Percentiles rank a stretch among this genome's conserved stretches.
Conservation (phyloP, 2,113 vertebrate genomes). For the Mustela lutreola region DNA sequence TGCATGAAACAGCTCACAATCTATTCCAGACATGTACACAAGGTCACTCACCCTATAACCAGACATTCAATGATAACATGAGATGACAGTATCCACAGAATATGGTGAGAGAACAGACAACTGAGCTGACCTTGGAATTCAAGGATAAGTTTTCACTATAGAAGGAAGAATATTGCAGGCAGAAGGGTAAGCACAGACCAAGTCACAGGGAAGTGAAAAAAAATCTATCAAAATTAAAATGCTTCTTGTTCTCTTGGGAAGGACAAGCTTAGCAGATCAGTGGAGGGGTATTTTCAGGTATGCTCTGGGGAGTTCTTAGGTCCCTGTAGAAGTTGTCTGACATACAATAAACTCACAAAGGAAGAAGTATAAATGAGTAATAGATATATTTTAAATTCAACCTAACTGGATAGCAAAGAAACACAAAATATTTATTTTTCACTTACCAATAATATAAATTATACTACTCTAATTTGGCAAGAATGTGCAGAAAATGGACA, state of each 20-base stretch:
- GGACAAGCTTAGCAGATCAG: neutral
- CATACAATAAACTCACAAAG: neutral
- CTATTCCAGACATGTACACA: neutral
- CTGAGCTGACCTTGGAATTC: neutral
- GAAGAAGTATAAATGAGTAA: conserved; percentile 13
- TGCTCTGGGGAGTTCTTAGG: neutral
- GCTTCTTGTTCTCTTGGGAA: neutral
- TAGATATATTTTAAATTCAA: neutral
- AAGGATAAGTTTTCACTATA: neutral
- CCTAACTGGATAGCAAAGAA: conserved; percentile 3
- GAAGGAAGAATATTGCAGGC: neutral
- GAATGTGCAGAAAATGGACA: neutral
- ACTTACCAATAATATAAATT: conserved; percentile 3
- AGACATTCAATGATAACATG: neutral
- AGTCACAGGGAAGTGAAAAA: neutral
- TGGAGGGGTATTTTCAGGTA: neutral
- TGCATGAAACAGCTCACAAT: neutral
- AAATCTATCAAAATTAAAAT: neutral
- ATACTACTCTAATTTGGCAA: conserved; percentile 9
- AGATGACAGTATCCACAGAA: neutral
- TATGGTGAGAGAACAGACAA: neutral
- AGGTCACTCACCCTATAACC: neutral
- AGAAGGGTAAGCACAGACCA: neutral
- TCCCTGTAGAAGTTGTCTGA: neutral
- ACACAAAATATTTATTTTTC: neutral